Percentiles rank a stretch among this genome's conserved stretches.
These are phyloP conservation scores for Myotis davidii DNA, from an alignment of 2,113 vertebrate species.

Conservation along the genomic window DNA sequence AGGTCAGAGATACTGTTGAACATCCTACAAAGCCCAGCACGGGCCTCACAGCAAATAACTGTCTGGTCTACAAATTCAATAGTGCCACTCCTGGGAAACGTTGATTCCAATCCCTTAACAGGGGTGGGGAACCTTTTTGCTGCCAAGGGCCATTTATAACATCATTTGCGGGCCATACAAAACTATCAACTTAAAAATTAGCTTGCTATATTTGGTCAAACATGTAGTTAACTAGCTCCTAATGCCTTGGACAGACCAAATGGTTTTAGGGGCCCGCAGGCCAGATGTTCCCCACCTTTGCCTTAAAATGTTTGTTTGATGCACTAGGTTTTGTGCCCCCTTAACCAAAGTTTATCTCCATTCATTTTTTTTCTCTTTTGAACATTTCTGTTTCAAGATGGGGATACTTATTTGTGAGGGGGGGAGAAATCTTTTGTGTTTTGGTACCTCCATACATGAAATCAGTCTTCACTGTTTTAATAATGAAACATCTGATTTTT, in stretches of 20 bases:
- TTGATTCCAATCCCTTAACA: not conserved
- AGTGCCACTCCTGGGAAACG: not conserved
- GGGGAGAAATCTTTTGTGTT: not conserved
- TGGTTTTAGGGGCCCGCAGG: too few relatives aligned
- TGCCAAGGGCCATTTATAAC: too few relatives aligned
- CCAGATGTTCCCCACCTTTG: too few relatives aligned
- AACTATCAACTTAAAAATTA: too few relatives aligned
- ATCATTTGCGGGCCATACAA: too few relatives aligned
- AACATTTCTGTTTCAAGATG: constrained; percentile 19
- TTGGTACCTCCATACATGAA: not conserved
- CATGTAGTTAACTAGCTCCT: too few relatives aligned
- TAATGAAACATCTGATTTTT: not conserved
- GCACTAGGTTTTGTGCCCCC: constrained; percentile 44
- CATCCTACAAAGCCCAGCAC: too few relatives aligned
- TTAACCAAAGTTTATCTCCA: constrained; percentile 66
- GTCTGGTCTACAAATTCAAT: not conserved
- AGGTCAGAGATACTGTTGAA: not conserved
- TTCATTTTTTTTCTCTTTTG: not conserved
- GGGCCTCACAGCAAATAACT: fast-evolving
- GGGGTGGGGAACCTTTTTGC: too few relatives aligned
- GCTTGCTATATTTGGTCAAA: too few relatives aligned
- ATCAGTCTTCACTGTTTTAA: constrained; percentile 16
- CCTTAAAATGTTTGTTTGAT: constrained; percentile 61
- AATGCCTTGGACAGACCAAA: too few relatives aligned
- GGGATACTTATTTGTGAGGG: not conserved